phyloP scores from a whole-genome alignment of 2,797 vertebrate species.

The Cirrhinus molitorella region DNA sequence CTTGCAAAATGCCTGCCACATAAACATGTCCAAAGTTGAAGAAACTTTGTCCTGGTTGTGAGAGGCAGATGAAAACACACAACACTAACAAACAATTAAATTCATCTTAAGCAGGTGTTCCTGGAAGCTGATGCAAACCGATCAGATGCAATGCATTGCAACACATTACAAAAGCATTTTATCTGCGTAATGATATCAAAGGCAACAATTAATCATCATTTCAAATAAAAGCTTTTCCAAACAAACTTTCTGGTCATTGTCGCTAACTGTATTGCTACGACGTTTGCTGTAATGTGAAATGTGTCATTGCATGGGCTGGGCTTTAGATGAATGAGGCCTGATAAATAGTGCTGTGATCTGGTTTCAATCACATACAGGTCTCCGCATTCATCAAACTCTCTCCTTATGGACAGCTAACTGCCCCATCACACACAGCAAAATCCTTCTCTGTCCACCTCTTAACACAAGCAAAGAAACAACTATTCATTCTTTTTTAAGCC shows the following conservation, averaged over 20 bases:
- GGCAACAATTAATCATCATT: not conserved
- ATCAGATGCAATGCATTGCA: not conserved
- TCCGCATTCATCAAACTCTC: slow-evolving; percentile 40
- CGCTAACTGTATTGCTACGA: slow-evolving; percentile 18
- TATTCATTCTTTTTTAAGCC: slow-evolving; percentile 82
- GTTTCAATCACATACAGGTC: slow-evolving; percentile 28
- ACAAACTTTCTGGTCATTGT: not conserved
- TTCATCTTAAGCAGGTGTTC: not conserved
- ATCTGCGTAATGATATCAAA: not conserved
- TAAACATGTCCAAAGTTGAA: not conserved
- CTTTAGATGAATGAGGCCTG: slow-evolving; percentile 38
- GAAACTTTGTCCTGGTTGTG: not conserved
- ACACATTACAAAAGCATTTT: not conserved
- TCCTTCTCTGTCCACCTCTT: slow-evolving; percentile 72
- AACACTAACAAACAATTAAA: not conserved
- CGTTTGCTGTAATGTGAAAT: slow-evolving; percentile 20
- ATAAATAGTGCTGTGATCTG: slow-evolving; percentile 42
- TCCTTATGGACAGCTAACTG: slow-evolving; percentile 49
- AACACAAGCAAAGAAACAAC: slow-evolving; percentile 69
- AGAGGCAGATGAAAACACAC: not conserved
- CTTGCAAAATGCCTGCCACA: too few species aligned
- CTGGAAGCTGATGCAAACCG: slow-evolving; percentile 12
- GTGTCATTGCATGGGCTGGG: slow-evolving; percentile 33
- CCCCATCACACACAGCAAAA: slow-evolving; percentile 58
- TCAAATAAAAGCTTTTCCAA: not conserved